Conservation (phyloP, 2,888 invertebrate species). For the Ligdia adustata region DNA sequence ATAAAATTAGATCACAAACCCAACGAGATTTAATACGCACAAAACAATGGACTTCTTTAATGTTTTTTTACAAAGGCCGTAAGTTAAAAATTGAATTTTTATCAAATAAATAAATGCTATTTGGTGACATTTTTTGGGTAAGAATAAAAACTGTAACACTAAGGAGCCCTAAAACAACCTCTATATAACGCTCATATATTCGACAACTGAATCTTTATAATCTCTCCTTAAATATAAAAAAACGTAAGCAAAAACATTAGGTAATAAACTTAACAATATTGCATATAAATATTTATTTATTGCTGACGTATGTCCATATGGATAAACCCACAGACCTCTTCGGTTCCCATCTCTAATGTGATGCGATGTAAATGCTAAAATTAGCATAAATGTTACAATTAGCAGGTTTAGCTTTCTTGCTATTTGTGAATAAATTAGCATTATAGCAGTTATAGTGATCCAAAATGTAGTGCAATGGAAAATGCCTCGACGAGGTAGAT, state of each 20-base stretch:
- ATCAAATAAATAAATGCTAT: too few relatives aligned
- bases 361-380: constrained; percentile 63
- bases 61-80: too few relatives aligned
- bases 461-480: constrained; percentile 70
- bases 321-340: constrained; percentile 69
- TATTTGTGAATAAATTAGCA: constrained; percentile 54
- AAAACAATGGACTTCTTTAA: too few relatives aligned
- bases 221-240: constrained; percentile 45
- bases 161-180: too few relatives aligned
- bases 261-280: constrained; percentile 48
- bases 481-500: constrained; percentile 59
- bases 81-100: too few relatives aligned
- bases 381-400: constrained; percentile 57
- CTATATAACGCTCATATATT: constrained; percentile 8
- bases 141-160: too few relatives aligned
- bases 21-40: too few relatives aligned
- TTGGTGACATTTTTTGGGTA: too few relatives aligned
- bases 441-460: constrained; percentile 43
- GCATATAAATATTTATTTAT: constrained; percentile 57
- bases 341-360: constrained; percentile 68
- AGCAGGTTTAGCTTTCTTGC: constrained; percentile 54
- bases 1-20: too few relatives aligned
- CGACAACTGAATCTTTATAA: constrained; percentile 11
- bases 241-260: constrained; percentile 51
- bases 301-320: constrained; percentile 60